These are phyloP conservation scores for Colletes latitarsis DNA, from an alignment of 1,140 invertebrate species.

Conservation along the genomic window DNA sequence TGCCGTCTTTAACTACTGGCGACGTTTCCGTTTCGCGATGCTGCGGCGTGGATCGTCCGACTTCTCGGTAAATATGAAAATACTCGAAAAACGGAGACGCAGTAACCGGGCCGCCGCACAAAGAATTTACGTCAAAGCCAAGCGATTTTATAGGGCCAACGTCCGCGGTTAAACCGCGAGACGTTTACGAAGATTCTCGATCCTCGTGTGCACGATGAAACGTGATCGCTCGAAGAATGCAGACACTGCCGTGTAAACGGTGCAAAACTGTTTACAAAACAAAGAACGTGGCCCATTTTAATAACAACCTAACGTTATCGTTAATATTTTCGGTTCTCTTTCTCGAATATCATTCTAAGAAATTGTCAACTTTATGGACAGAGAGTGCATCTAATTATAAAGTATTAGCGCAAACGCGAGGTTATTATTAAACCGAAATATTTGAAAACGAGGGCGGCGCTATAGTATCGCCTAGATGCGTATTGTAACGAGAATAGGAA, in stretches of 20 bases:
- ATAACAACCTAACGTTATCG: too few species aligned
- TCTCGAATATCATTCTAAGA: too few species aligned
- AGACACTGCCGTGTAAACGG: background rate
- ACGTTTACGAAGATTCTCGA: slow-evolving; percentile 8
- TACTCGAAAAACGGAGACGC: slow-evolving; percentile 65
- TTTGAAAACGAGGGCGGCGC: too few species aligned
- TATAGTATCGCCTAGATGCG: too few species aligned
- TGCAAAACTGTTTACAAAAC: background rate
- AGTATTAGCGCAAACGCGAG: too few species aligned
- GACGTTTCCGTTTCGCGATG: slow-evolving; percentile 30
- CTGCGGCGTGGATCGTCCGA: background rate
- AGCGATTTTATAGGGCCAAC: slow-evolving; percentile 56
- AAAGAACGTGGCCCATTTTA: background rate
- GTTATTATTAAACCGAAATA: too few species aligned
- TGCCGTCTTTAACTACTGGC: slow-evolving; percentile 12
- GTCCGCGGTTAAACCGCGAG: slow-evolving; percentile 56
- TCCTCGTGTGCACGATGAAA: background rate
- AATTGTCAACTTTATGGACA: too few species aligned
- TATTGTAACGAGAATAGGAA: too few species aligned
- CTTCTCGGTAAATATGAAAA: slow-evolving; percentile 60
- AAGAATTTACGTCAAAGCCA: slow-evolving; percentile 63
- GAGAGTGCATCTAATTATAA: too few species aligned
- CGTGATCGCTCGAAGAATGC: background rate
- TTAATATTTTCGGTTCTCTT: too few species aligned
- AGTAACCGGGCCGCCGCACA: slow-evolving; percentile 56